A percentile compares a stretch with the other conserved stretches of the same genome.
phyloP scores from a whole-genome alignment of 2,797 vertebrate species.

The Oophaga sylvatica region DNA sequence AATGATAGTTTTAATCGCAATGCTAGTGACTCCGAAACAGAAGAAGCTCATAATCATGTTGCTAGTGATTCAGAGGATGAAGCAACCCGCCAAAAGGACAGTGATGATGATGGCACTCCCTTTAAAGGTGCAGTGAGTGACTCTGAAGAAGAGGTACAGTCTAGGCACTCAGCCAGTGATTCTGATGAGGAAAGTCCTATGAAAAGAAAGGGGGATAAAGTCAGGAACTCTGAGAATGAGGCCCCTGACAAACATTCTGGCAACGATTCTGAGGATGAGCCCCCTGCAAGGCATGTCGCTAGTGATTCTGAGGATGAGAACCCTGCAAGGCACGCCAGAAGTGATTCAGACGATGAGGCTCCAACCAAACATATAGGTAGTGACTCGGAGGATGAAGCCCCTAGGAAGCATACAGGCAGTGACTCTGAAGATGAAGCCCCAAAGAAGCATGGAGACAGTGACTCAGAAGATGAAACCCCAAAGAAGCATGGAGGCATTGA shows the following conservation, averaged over 20 bases:
- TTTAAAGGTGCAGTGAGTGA: constrained; percentile 65
- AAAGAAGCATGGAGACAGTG: constrained; percentile 73
- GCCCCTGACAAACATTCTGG: constrained; percentile 67
- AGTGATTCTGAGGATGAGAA: constrained; percentile 67
- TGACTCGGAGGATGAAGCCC: constrained; percentile 76
- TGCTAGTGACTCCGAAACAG: constrained; percentile 58
- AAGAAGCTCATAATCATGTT: constrained; percentile 49
- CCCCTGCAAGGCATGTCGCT: constrained; percentile 19
- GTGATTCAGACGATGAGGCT: constrained; percentile 77
- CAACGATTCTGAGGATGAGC: constrained; percentile 77
- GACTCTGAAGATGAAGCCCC: constrained; percentile 71
- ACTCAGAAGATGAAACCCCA: constrained; percentile 71
- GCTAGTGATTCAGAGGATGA: constrained; percentile 76
- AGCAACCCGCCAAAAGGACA: constrained; percentile 68
- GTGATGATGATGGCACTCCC: constrained; percentile 73
- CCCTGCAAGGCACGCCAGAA: constrained; percentile 46
- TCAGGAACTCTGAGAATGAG: constrained; percentile 74
- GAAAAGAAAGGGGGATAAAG: constrained; percentile 60
- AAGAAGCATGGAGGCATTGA: constrained; percentile 69
- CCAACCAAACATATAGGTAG: constrained; percentile 67
- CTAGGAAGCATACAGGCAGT: constrained; percentile 63
- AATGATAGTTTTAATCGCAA: constrained; percentile 67
- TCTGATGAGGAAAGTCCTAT: constrained; percentile 69
- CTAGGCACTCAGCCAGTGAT: constrained; percentile 75
- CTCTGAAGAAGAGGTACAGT: constrained; percentile 71